These are phyloP conservation scores for Drosophila niveifrons DNA, from an alignment of 2,888 invertebrate genomes.

Conservation along the genomic window DNA sequence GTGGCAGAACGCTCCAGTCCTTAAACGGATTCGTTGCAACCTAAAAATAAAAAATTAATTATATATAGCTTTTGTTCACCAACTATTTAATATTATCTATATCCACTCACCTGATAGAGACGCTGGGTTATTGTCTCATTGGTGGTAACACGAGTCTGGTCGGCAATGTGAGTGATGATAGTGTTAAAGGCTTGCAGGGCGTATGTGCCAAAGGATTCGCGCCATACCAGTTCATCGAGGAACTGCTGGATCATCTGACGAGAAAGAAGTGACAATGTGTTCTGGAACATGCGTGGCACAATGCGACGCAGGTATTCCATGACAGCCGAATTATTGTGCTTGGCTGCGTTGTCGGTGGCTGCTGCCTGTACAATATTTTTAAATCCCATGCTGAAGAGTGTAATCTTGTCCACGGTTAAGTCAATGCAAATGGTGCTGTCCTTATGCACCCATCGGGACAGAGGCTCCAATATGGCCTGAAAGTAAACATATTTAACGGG, in stretches of 20 bases:
- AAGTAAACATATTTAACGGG: not conserved
- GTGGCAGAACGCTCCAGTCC: constrained; percentile 87
- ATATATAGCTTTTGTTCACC: not conserved
- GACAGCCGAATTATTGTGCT: constrained; percentile 90
- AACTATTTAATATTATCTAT: not conserved
- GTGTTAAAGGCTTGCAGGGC: constrained; percentile 93
- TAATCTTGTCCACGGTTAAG: constrained; percentile 92
- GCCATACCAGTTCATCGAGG: constrained; percentile 95
- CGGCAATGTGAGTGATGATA: constrained; percentile 91
- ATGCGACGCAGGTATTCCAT: constrained; percentile 95
- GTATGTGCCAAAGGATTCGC: constrained; percentile 93
- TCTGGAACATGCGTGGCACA: constrained; percentile 96
- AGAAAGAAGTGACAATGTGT: constrained; percentile 92
- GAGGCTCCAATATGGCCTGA: constrained; percentile 92
- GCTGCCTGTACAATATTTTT: constrained; percentile 90
- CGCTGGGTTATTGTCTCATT: constrained; percentile 88
- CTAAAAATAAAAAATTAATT: constrained; percentile 57
- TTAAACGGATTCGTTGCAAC: constrained; percentile 89
- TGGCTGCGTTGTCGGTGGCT: constrained; percentile 84
- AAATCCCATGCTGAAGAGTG: constrained; percentile 92
- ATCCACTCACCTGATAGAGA: constrained; percentile 87
- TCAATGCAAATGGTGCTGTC: constrained; percentile 92
- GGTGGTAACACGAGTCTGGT: constrained; percentile 90
- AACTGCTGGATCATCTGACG: constrained; percentile 96
- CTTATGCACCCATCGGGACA: constrained; percentile 92